phyloP scores from a whole-genome alignment of 2,797 vertebrate genomes.

The Lithobates sylvaticus region DNA sequence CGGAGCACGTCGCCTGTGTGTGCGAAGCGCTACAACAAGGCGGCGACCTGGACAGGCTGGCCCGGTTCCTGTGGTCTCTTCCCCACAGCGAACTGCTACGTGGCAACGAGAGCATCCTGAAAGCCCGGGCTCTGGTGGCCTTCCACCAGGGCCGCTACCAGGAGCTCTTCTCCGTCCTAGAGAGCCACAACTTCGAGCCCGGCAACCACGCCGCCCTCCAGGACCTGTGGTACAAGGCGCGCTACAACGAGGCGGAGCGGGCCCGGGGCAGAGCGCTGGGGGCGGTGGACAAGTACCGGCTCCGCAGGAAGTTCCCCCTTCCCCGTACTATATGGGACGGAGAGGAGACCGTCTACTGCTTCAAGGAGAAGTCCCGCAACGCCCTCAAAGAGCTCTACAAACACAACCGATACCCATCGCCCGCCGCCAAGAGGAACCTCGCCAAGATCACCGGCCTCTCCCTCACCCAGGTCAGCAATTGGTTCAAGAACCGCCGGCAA shows the following conservation, averaged over 20 bases:
- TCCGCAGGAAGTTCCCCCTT: conserved; percentile 95
- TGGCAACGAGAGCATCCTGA: conserved; percentile 97
- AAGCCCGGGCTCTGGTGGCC: conserved; percentile 95
- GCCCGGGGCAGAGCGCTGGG: conserved; percentile 95
- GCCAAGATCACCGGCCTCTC: conserved; percentile 98
- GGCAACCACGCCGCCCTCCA: conserved; percentile 95
- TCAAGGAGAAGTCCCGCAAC: conserved; percentile 97
- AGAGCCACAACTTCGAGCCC: conserved; percentile 95
- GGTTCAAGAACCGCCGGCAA: conserved; percentile 98
- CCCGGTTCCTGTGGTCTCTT: conserved; percentile 96
- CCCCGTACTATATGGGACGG: conserved; percentile 99
- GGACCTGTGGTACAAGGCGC: conserved; percentile 98
- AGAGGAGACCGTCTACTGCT: conserved; percentile 98
- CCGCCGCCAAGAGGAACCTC: conserved; percentile 94
- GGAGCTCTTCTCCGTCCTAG: conserved; percentile 96
- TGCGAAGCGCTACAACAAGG: conserved; percentile 98
- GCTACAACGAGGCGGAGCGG: conserved; percentile 96
- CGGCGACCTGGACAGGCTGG: conserved; percentile 96
- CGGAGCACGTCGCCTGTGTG: conserved; percentile 97
- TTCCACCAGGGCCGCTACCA: conserved; percentile 96
- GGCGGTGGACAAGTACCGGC: conserved; percentile 98
- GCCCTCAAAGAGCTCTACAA: conserved; percentile 97
- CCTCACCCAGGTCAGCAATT: conserved; percentile 99
- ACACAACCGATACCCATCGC: conserved; percentile 96
- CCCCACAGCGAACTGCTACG: conserved; percentile 96